Evolutionary conservation across 1,140 invertebrate species (phyloP), one percentile per base, ranked within the genome.

Genomic region (Portunus trituberculatus): DNA sequence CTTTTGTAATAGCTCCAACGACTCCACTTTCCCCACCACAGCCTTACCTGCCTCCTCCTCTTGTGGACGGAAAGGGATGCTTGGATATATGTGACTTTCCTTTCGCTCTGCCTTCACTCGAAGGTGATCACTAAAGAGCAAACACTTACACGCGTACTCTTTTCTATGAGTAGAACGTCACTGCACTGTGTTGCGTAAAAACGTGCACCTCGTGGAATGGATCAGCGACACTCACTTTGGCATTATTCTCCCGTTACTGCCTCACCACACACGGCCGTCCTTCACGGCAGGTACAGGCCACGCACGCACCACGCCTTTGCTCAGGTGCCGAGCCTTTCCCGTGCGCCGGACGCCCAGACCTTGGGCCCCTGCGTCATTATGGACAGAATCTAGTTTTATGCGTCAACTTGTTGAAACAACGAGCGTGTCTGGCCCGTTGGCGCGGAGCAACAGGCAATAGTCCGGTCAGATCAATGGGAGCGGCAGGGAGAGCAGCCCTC

Each of bases 371-470:
- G 25, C 67, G 67, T 76, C 67, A 76, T 76, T 76, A 76, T n/a
- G 67, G 20, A 25, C 67, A 76, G 67, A n/a, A 20, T n/a, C 67
- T 76, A n/a, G 20, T 76, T 76, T 76, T 76, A 76, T 76, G 67
- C 67, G 67, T 76, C 67, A 76, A 76, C 67, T 76, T 76, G 67
- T 76, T 76, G 67, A 76, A 76, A 76, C 67, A 76, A 76, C 67
- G 67, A 76, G 67, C 67, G 67, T 76, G 67, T 76, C 67, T 76
- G 67, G 67, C 67, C 25, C 67, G 67, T 76, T 76, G 67, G 67
- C 20, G 67, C 67, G 67, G 67, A 76, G 67, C 67, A 76, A 76
- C 67, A 76, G 67, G 67, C 67, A 76, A 76, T 76, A 25, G 67
- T 25, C 67, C 20, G 25, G 52, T n/a, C 67, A 76, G 67, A 76